These are phyloP conservation scores for Ormyrus thymus DNA, from an alignment of 2,888 invertebrate genomes.

Conservation along the genomic window DNA sequence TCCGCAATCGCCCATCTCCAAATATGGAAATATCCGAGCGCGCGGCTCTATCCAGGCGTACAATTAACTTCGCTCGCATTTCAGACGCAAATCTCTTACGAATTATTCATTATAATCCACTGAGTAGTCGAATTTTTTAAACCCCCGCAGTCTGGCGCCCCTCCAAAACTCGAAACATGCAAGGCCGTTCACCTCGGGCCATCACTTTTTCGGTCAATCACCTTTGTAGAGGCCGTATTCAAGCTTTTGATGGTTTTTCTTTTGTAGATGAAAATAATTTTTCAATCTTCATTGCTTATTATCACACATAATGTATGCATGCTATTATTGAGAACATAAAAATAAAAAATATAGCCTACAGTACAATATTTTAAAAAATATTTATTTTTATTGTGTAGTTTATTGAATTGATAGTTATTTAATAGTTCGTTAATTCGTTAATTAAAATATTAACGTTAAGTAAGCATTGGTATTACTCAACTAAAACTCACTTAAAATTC, in stretches of 20 bases:
- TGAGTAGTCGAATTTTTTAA: background rate
- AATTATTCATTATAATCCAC: constrained; percentile 43
- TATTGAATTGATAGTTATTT: too few relatives aligned
- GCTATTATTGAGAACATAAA: too few relatives aligned
- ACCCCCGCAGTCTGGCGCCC: constrained; percentile 4
- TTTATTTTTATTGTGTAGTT: too few relatives aligned
- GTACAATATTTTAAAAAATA: too few relatives aligned
- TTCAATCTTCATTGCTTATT: too few relatives aligned
- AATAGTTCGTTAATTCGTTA: too few relatives aligned
- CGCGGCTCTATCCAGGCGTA: background rate
- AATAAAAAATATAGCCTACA: too few relatives aligned
- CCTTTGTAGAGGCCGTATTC: background rate
- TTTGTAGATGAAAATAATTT: too few relatives aligned
- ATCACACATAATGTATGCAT: too few relatives aligned
- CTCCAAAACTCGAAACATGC: constrained; percentile 20
- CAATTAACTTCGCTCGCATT: constrained; percentile 40
- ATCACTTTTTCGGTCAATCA: background rate
- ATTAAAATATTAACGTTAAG: too few relatives aligned
- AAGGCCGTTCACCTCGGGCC: constrained; percentile 1
- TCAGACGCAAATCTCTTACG: constrained; percentile 2
- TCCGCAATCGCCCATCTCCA: background rate
- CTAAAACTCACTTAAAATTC: too few relatives aligned
- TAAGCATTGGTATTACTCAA: too few relatives aligned
- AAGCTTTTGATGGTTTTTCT: background rate
- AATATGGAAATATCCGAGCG: background rate